These are phyloP conservation scores for Drosophila paracracens DNA, from an alignment of 2,888 invertebrate genomes.

Conservation along the genomic window DNA sequence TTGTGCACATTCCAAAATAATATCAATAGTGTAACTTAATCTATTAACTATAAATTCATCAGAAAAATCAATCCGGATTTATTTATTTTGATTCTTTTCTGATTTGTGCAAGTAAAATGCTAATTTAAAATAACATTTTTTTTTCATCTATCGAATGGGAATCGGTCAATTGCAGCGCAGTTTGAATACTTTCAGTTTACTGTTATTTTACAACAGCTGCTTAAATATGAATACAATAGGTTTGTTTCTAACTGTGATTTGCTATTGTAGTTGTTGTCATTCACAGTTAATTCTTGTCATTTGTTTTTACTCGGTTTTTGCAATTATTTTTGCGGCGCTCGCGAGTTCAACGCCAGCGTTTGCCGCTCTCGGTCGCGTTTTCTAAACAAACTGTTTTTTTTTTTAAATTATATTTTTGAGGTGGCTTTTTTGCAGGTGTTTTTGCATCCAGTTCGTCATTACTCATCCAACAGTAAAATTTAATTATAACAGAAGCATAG, in stretches of 20 bases:
- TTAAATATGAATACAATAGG: conserved; percentile 50
- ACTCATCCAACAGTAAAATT: conserved; percentile 16
- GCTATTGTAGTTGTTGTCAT: conserved; percentile 25
- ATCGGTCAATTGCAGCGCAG: conserved; percentile 28
- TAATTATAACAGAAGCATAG: conserved; percentile 10
- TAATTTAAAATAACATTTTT: conserved; percentile 6
- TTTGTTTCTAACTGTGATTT: conserved; percentile 1
- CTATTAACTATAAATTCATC: not conserved
- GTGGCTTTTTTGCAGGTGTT: conserved; percentile 21
- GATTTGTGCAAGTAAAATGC: conserved; percentile 13
- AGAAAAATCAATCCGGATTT: not conserved
- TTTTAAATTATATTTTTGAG: not conserved
- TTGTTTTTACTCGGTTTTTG: conserved; percentile 37
- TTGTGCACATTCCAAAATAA: not conserved
- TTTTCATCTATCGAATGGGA: not conserved
- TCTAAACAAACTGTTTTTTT: not conserved
- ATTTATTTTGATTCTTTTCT: not conserved
- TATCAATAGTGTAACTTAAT: not conserved
- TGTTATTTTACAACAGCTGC: conserved; percentile 22
- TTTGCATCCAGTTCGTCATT: conserved; percentile 5
- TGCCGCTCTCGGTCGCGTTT: conserved; percentile 51
- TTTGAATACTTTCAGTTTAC: conserved; percentile 22
- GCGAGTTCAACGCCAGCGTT: conserved; percentile 61
- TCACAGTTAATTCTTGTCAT: conserved; percentile 57
- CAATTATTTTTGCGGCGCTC: conserved; percentile 46